Evolutionary conservation across 2,113 vertebrate species (phyloP), one percentile per base, ranked within the genome.

Genomic region (Calidris pygmaea): DNA sequence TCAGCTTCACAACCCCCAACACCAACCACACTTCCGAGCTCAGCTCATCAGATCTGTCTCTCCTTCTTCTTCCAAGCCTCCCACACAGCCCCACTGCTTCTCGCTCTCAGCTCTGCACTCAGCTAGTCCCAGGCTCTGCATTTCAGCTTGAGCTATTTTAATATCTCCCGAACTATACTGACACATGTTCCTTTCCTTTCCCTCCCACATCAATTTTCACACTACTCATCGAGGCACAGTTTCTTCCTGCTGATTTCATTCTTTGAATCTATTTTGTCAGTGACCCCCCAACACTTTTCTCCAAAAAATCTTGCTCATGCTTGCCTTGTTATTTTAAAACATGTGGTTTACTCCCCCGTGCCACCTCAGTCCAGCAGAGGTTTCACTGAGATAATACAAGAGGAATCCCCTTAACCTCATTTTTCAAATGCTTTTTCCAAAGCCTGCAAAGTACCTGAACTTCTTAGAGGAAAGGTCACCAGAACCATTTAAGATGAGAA

Each of bases 141-240:
- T 26, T 89, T 83, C 83, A 90, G 68, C 45, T 93, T 8, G 7
- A 85, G 53, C 85, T 95, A 93, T 95, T 96, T 95, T 89, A 78
- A 70, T 74, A 47, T 67, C 80, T 89, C 50, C 55, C 56, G 81
- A 95, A 74, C 89, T 55, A 52, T 41, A 78, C 52, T 48, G 89
- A 92, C 91, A 93, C 55, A 73, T 92, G 95, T 93, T 77, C n/a
- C 71, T 59, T 93, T 67, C 70, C 70, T 74, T 89, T 87, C 56
- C 59, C 73, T 95, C 93, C 93, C 52, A 89, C 91, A 71, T 47
- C 15, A 62, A 48, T 67, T 89, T 90, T 92, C 83, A 75, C 65
- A 84, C 68, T 67, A 23, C 52, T 81, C 34, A 63, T 71, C 55
- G 71, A 81, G 65, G 23, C 76, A 88, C 37, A 81, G 53, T 80